Base-by-base conservation (phyloP, 2,113 vertebrate genomes). In the Ammodytes dubius region DNA sequence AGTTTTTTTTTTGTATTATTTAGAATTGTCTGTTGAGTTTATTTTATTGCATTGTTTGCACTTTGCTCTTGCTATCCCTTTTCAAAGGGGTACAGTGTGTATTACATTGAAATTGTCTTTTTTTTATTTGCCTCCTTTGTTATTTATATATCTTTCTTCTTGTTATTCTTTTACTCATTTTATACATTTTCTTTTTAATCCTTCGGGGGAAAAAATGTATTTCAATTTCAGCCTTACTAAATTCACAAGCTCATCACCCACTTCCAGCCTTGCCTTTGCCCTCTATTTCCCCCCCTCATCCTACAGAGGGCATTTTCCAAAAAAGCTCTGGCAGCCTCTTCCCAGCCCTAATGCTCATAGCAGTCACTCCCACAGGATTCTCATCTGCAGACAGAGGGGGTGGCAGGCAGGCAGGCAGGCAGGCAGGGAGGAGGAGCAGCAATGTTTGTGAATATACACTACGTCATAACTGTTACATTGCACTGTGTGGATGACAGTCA, bases 331-430 rank as follows among this genome's bases (percentile, higher is more conserved):
- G 50, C 58, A 82, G 58, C 71, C 47, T 27, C 66, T 8, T 65
- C 43, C 58, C 58, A 39, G 57, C 71, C 65, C 47, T 65, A 7
- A 40, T 40, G 64, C 53, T 70, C 70, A 27, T 12, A 59, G 52
- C 54, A 45, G 67, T 69, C 66, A 58, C 77, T 68, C 78, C 81
- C 50, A 64, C 84, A 61, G 49, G 68, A 82, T 42, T 74, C 66
- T 46, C 13, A 2, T 78, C 50, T 74, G 86, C 74, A 60, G 59
- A 82, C 64, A 19, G 5, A 1, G 19, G 35, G 3, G 27, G 27
- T 7, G 52, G 13, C 5, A 15, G 39, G 27, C 27, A 27, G 27
- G 27, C 27, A 27, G 27, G 27, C 1, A 27, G 27, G 27, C n/a
- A n/a, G n/a, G n/a, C n/a, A n/a, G 2, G 27, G 27, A 27, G 43